A percentile compares a stretch with the other conserved stretches of the same genome.
phyloP scores from a whole-genome alignment of 2,797 vertebrate genomes.

The Acanthurus tractus region DNA sequence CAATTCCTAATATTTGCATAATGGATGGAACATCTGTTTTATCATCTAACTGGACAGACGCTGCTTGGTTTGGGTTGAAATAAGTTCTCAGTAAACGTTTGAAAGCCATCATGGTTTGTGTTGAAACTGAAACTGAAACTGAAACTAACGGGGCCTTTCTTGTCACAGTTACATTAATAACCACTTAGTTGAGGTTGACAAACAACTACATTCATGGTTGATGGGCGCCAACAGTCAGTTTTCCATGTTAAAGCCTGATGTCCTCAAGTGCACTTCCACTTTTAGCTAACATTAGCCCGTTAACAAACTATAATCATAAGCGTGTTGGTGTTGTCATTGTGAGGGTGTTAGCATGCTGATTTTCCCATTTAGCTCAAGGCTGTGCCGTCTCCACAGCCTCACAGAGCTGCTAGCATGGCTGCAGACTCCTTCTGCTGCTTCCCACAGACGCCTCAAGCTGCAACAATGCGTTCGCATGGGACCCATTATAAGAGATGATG shows the following conservation, averaged over 20 bases:
- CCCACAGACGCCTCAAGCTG: constrained; percentile 7
- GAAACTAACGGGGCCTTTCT: no score
- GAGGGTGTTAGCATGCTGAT: not conserved
- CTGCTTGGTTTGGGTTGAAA: not conserved
- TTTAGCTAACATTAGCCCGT: not conserved
- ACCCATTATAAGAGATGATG: constrained; percentile 3
- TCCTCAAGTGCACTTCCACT: no score
- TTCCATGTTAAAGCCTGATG: no score
- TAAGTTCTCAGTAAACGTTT: not conserved
- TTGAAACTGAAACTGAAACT: no score
- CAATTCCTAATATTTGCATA: not conserved
- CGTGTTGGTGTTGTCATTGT: not conserved
- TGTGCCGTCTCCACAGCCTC: not conserved
- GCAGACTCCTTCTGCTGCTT: not conserved
- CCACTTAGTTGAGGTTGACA: no score
- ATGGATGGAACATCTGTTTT: not conserved
- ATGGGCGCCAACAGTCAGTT: no score
- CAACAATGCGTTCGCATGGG: constrained; percentile 6
- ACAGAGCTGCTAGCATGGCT: not conserved
- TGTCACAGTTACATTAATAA: no score
- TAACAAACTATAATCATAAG: not conserved
- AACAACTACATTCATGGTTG: not conserved
- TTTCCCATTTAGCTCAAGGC: not conserved
- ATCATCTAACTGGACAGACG: not conserved
- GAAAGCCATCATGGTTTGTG: not conserved